Evolutionary conservation across 1,140 invertebrate genomes (phyloP).

Genomic region (Drosophila auraria): DNA sequence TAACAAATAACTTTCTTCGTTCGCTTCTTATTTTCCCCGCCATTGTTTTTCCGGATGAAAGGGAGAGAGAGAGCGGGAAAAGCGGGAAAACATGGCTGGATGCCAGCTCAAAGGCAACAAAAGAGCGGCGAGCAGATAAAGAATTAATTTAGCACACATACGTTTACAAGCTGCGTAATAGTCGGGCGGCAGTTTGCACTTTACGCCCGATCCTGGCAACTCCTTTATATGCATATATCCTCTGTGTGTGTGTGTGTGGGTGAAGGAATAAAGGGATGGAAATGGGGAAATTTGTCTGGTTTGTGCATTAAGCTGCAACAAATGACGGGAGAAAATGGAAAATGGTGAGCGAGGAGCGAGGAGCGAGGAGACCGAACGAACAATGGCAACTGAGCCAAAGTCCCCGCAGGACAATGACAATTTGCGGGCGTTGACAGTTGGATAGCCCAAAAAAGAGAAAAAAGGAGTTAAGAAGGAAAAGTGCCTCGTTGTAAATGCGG

Average conservation of each 20-base stretch:
- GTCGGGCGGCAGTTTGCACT: constrained; percentile 44
- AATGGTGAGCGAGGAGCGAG: background rate
- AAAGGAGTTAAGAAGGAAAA: constrained; percentile 10
- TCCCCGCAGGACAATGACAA: constrained; percentile 42
- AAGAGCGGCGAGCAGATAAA: constrained; percentile 43
- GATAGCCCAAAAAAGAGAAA: constrained; percentile 51
- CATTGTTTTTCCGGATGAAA: constrained; percentile 56
- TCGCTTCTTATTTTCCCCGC: constrained; percentile 29
- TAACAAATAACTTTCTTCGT: constrained; percentile 54
- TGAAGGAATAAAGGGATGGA: background rate
- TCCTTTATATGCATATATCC: constrained; percentile 17
- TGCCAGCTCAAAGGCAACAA: constrained; percentile 40
- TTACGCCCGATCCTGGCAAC: constrained; percentile 33
- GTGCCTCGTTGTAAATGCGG: constrained; percentile 18
- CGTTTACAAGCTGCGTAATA: constrained; percentile 75
- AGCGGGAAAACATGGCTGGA: constrained; percentile 15
- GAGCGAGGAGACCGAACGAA: constrained; percentile 20
- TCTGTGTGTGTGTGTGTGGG: constrained; percentile 2
- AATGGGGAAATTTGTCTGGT: constrained; percentile 40
- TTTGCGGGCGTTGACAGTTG: constrained; percentile 49
- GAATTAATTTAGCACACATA: constrained; percentile 74
- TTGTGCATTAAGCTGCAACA: constrained; percentile 71
- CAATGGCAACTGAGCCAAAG: constrained; percentile 46
- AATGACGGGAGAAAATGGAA: constrained; percentile 48
- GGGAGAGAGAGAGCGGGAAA: background rate